Conservation (phyloP, 1,140 invertebrate species). For the Zelostemma sp. region DNA sequence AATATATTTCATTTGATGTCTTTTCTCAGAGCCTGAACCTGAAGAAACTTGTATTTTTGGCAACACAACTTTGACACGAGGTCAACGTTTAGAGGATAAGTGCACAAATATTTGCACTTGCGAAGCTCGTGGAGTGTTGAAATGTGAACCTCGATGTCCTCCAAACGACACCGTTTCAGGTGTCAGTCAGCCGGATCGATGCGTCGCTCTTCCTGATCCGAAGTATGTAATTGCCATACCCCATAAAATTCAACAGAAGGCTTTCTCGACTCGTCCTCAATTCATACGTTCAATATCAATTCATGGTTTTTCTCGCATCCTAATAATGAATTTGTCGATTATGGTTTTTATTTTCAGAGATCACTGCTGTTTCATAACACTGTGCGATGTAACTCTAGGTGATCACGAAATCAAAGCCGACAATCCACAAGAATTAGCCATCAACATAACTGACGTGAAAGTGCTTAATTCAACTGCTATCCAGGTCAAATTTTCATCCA, state of each 20-base stretch:
- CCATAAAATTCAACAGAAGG: too few relatives aligned
- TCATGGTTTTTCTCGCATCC: not conserved
- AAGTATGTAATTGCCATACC: slow-evolving; percentile 43
- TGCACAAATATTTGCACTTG: slow-evolving; percentile 85
- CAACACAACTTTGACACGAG: slow-evolving; percentile 79
- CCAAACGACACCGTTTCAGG: slow-evolving; percentile 61
- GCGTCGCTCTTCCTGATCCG: slow-evolving; percentile 59
- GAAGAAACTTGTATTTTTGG: slow-evolving; percentile 80
- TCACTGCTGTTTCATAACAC: slow-evolving; percentile 84
- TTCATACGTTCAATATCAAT: too few relatives aligned
- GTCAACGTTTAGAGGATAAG: slow-evolving; percentile 81
- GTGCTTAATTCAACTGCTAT: slow-evolving; percentile 65
- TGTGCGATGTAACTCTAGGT: slow-evolving; percentile 84
- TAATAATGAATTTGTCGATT: slow-evolving; percentile 5
- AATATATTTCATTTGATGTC: too few relatives aligned
- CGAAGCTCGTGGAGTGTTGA: slow-evolving; percentile 77
- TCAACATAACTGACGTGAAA: slow-evolving; percentile 63
- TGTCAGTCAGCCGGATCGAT: slow-evolving; percentile 63
- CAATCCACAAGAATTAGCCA: slow-evolving; percentile 52
- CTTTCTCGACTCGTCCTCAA: too few relatives aligned
- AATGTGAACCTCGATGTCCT: slow-evolving; percentile 78
- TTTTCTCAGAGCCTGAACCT: slow-evolving; percentile 54
- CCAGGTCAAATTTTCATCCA: slow-evolving; percentile 58
- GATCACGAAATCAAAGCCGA: slow-evolving; percentile 75
- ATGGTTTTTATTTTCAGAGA: slow-evolving; percentile 70